phyloP scores from a whole-genome alignment of 30 jellyfish, hydroid and myxozoan species.

The Chrysaora quinquecirrha region DNA sequence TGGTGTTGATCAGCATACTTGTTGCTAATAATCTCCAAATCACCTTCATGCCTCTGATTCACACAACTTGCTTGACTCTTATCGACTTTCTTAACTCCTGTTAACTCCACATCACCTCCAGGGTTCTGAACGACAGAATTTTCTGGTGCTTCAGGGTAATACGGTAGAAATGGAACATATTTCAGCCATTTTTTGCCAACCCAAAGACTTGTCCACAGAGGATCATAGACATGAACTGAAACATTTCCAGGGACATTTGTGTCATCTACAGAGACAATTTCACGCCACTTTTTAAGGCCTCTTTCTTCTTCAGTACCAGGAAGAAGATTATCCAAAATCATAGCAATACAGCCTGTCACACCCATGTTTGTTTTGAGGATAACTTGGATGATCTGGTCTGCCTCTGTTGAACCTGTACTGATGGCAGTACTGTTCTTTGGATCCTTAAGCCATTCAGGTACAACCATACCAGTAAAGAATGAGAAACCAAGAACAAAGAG shows the following conservation, averaged over 20 bases:
- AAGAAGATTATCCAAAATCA: conserved; percentile 64
- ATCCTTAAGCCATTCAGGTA: conserved; percentile 84
- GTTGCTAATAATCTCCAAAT: no score
- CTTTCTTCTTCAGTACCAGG: conserved; percentile 86
- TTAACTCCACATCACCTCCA: no score
- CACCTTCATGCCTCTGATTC: no score
- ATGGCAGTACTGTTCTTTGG: conserved; percentile 62
- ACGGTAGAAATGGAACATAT: conserved; percentile 85
- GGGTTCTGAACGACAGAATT: no score
- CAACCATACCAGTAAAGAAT: conserved; percentile 90
- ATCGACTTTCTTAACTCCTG: no score
- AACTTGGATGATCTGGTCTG: conserved; percentile 78
- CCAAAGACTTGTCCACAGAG: conserved; percentile 43
- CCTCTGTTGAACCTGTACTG: conserved; percentile 71
- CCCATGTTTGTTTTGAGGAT: conserved; percentile 83
- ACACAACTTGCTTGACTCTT: no score
- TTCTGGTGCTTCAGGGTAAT: no score
- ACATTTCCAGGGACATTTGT: background rate
- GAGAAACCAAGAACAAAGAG: conserved; percentile 89
- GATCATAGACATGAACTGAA: conserved; percentile 73
- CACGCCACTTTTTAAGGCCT: conserved; percentile 80
- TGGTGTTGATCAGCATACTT: no score
- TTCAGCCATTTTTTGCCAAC: conserved; percentile 50
- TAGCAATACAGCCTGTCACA: conserved; percentile 74
- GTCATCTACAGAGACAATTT: background rate